Evolutionary conservation across 2,888 invertebrate species (phyloP).

Genomic region (Harmothoe impar): DNA sequence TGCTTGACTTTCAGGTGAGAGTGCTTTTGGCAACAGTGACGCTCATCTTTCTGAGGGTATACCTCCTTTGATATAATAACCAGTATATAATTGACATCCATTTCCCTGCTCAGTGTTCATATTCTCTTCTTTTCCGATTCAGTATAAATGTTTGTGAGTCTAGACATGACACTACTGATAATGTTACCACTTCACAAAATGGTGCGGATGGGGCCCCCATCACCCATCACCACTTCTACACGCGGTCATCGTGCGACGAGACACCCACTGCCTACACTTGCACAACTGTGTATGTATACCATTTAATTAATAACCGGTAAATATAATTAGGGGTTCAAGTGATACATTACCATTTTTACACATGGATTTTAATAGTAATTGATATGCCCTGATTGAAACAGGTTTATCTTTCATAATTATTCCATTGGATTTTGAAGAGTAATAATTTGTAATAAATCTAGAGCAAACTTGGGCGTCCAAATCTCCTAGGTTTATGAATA

Average conservation of each 20-base stretch:
- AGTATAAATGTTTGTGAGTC: constrained; percentile 70
- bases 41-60: no score
- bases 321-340: no score
- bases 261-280: constrained; percentile 76
- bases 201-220: constrained; percentile 52
- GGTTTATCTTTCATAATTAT: background rate
- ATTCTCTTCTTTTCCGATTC: no score
- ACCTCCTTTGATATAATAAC: no score
- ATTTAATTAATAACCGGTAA: no score
- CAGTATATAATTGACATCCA: no score
- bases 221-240: constrained; percentile 69
- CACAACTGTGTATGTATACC: constrained; percentile 74
- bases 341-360: background rate
- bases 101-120: no score
- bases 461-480: no score
- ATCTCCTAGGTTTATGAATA: no score
- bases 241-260: constrained; percentile 74
- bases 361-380: background rate
- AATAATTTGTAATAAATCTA: no score
- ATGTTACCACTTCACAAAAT: constrained; percentile 54
- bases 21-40: no score
- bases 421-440: background rate
- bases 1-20: no score
- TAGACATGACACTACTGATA: constrained; percentile 65
- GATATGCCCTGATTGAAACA: background rate